phyloP scores from a whole-genome alignment of 1,140 invertebrate genomes.

The Calephelis nemesis region DNA sequence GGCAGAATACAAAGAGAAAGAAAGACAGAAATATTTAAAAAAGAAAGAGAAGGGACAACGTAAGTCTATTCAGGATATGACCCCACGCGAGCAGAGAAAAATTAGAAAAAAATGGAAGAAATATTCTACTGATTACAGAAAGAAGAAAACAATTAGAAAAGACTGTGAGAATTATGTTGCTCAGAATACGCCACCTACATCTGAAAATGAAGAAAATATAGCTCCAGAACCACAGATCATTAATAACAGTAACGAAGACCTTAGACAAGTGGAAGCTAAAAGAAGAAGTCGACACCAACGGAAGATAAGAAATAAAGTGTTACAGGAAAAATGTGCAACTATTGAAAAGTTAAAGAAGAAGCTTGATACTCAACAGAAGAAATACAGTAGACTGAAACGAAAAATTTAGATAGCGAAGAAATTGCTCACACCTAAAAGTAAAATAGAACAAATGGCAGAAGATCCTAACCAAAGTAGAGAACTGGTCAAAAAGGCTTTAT shows the following conservation, averaged over 20 bases:
- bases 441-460: constrained; percentile 25
- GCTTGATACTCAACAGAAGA: constrained; percentile 38
- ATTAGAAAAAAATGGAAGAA: constrained; percentile 15
- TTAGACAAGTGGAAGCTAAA: constrained; percentile 1
- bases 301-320: constrained; percentile 12
- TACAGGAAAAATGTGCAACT: neutral
- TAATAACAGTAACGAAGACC: neutral
- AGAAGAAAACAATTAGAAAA: neutral
- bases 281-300: neutral
- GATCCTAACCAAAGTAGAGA: constrained; percentile 21
- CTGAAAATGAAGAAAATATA: constrained; percentile 10
- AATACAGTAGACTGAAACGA: constrained; percentile 36
- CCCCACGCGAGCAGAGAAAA: constrained; percentile 12
- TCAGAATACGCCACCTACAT: neutral
- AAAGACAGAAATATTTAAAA: neutral
- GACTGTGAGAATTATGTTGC: neutral
- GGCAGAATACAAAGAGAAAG: neutral
- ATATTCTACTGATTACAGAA: neutral
- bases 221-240: constrained; percentile 2
- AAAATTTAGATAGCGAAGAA: constrained; percentile 29
- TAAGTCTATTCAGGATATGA: constrained; percentile 16
- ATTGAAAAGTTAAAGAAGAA: constrained; percentile 6
- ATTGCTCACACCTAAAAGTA: constrained; percentile 26
- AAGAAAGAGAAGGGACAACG: constrained; percentile 13
- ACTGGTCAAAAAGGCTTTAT: constrained; percentile 37